These are phyloP conservation scores for Lepus europaeus DNA, from an alignment of 2,113 vertebrate genomes.

Conservation along the genomic window DNA sequence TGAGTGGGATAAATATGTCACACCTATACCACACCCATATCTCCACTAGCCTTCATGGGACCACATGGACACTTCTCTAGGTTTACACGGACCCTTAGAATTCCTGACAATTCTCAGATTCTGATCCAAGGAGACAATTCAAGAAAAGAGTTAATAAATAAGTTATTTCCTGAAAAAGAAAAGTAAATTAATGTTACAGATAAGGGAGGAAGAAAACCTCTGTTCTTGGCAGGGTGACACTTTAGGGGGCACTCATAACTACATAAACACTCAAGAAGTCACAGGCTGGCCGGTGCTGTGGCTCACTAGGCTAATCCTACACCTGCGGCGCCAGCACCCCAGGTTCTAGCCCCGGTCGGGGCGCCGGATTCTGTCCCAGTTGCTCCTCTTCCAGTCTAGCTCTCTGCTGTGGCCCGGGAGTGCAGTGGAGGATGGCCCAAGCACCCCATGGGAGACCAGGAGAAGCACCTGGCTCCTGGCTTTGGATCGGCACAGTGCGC, in stretches of 20 bases:
- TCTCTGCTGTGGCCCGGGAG: too few relatives aligned
- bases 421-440: too few relatives aligned
- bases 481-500: too few relatives aligned
- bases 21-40: neutral
- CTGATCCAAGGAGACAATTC: neutral
- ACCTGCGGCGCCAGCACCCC: too few relatives aligned
- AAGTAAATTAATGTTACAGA: neutral
- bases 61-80: neutral
- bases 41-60: neutral
- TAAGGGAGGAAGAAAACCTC: neutral
- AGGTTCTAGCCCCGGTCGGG: too few relatives aligned
- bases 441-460: too few relatives aligned
- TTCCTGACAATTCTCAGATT: constrained; percentile 4
- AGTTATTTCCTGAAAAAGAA: neutral
- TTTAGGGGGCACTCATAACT: neutral
- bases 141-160: neutral
- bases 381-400: too few relatives aligned
- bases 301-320: too few relatives aligned
- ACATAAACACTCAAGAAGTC: neutral
- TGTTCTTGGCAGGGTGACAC: neutral
- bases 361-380: too few relatives aligned
- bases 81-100: neutral
- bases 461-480: too few relatives aligned
- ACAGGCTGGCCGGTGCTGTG: too few relatives aligned
- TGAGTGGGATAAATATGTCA: neutral